Percentiles rank a stretch among this genome's conserved stretches.
Evolutionary conservation across 2,797 vertebrate species (phyloP).

Genomic region (Kryptolebias ocellatus): DNA sequence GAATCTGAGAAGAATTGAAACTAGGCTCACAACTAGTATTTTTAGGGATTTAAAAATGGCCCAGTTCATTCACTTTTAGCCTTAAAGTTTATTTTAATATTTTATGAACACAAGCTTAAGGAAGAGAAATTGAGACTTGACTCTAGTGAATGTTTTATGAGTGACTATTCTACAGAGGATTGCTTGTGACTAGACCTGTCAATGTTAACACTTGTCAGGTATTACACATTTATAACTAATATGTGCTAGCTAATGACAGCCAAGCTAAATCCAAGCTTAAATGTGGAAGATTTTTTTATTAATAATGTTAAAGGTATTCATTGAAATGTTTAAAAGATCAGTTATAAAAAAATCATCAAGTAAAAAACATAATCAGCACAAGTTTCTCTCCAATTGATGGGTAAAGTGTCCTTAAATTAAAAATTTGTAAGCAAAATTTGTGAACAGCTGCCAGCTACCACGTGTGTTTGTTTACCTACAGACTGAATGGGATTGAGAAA

Average conservation of each 20-base stretch:
- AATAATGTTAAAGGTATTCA: conserved; percentile 18
- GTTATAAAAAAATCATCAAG: too few relatives aligned
- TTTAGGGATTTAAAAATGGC: conserved; percentile 5
- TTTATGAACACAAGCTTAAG: conserved; percentile 15
- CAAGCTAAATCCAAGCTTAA: conserved; percentile 15
- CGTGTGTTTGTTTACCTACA: too few relatives aligned
- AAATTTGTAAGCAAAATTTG: too few relatives aligned
- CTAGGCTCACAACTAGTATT: neutral
- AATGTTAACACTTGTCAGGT: conserved; percentile 25
- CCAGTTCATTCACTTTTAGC: neutral
- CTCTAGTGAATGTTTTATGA: neutral
- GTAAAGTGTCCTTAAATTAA: too few relatives aligned
- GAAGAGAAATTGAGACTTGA: conserved; percentile 14
- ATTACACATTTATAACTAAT: conserved; percentile 31
- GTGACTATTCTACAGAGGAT: conserved; percentile 15
- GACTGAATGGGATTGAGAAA: too few relatives aligned
- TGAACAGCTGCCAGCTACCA: too few relatives aligned
- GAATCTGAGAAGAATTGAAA: neutral
- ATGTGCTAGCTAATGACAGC: conserved; percentile 26
- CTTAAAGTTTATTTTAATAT: conserved; percentile 15
- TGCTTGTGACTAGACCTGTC: conserved; percentile 2
- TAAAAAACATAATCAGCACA: too few relatives aligned
- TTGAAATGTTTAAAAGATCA: too few relatives aligned
- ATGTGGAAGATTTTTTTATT: neutral
- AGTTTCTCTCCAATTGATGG: too few relatives aligned